These are phyloP conservation scores for Xylota sylvarum DNA, from an alignment of 2,888 invertebrate genomes.

Conservation along the genomic window DNA sequence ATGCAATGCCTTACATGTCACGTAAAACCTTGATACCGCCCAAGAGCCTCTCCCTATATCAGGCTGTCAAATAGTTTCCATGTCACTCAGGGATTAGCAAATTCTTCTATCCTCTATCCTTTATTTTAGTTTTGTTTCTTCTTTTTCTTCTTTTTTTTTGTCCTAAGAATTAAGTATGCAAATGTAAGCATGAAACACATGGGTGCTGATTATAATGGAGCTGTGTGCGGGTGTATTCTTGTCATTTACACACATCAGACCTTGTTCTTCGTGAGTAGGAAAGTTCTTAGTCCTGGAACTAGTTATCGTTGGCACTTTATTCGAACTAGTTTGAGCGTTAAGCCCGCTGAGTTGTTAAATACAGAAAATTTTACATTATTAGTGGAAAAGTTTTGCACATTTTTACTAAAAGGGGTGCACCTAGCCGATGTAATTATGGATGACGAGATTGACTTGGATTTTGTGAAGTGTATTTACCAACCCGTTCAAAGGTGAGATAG, in stretches of 20 bases:
- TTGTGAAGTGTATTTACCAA: conserved; percentile 76
- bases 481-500: conserved; percentile 45
- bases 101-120: conserved; percentile 23
- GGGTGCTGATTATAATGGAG: conserved; percentile 58
- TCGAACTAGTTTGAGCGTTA: conserved; percentile 58
- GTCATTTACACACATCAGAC: conserved; percentile 51
- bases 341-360: conserved; percentile 23
- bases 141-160: conserved; percentile 8
- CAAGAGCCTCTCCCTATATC: conserved; percentile 30
- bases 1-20: conserved; percentile 68
- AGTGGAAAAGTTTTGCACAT: conserved; percentile 40
- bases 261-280: conserved; percentile 37
- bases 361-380: conserved; percentile 12
- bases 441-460: conserved; percentile 77
- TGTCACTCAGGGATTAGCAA: conserved; percentile 66
- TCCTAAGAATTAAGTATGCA: conserved; percentile 34
- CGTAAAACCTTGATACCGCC: conserved; percentile 46
- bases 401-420: neutral
- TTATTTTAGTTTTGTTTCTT: conserved; percentile 5
- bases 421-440: conserved; percentile 30
- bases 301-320: conserved; percentile 63
- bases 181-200: conserved; percentile 62
- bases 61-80: conserved; percentile 66
- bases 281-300: conserved; percentile 62
- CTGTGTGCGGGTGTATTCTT: conserved; percentile 49